A percentile compares a stretch with the other conserved stretches of the same genome.
Conservation (phyloP, 2,113 vertebrate genomes). For the Mixornis gularis region DNA sequence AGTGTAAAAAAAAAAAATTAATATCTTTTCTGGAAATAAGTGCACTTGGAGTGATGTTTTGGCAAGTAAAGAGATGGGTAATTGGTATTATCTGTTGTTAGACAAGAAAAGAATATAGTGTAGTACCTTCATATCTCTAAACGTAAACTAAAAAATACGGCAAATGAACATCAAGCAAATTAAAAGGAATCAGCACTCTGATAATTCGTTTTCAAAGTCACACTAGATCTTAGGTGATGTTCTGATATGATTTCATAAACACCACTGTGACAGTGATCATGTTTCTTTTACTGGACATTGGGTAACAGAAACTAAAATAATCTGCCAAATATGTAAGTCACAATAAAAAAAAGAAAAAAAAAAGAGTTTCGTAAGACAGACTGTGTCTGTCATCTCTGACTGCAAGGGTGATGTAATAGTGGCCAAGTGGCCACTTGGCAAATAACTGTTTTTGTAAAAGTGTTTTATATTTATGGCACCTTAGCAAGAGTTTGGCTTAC, state of each 20-base stretch:
- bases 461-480: background rate
- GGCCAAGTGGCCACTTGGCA: slow-evolving; percentile 49
- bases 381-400: slow-evolving; percentile 44
- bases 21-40: background rate
- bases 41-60: background rate
- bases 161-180: slow-evolving; percentile 48
- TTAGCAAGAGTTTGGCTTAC: background rate
- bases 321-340: slow-evolving; percentile 53
- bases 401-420: slow-evolving; percentile 41
- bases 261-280: slow-evolving; percentile 37
- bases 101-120: background rate
- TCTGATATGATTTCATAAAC: slow-evolving; percentile 22
- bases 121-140: background rate
- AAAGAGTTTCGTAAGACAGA: slow-evolving; percentile 26
- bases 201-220: slow-evolving; percentile 19
- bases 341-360: slow-evolving; percentile 17
- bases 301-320: slow-evolving; percentile 74
- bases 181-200: slow-evolving; percentile 67
- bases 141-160: background rate
- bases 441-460: slow-evolving; percentile 14
- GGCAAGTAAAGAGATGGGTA: slow-evolving; percentile 14
- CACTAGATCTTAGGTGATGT: slow-evolving; percentile 2
- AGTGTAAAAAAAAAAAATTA: background rate
- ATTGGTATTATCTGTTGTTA: background rate
- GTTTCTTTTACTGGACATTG: slow-evolving; percentile 72